Base-by-base conservation (phyloP, 2,888 invertebrate genomes). In the Mongoloraphidia duomilia region DNA sequence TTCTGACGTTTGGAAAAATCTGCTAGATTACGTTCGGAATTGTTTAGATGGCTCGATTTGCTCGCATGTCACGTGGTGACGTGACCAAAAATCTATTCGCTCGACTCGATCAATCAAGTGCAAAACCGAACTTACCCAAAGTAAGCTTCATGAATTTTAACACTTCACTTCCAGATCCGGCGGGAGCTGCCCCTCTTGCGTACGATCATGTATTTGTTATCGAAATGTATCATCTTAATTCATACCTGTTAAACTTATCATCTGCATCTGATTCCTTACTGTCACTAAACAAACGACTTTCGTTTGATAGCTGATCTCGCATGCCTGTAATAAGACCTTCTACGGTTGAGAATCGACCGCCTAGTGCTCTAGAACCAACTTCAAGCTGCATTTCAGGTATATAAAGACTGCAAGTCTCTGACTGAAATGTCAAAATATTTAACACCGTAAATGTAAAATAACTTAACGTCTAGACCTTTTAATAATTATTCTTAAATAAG, bases 301-400 rank as follows among this genome's bases (percentile, higher is more conserved):
- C 71, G 45, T 76, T 78, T 4, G 69, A 66, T 33, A 93, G 66
- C 65, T 92, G 87, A 0, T 85, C 84, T 54, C 77, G 82, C 33
- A 93, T 82, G 13, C 89, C 87, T 1, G 68, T 60, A 38, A 94
- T 65, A 13, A 95, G 67, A 0, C 97, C 97, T 72, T 98, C 97
- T 1, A 96, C 77, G 0, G 98, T 98, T 0, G 93, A 91, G 66
- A 97, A 98, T 46, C 93, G 78, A 0, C 97, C 95, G 6, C 91
- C 87, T 14, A 96, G 69, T 3, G 94, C 86, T 8, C 82, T 77
- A 0, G 89, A 77, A 0, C 93, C 91, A 50, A 88, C 86, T 60
- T 88, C 84, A 56, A 96, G 69, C 1, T 93, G 89, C 47, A 98
- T 63, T 66, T 96, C 92, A 0, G 96, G 96, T 57, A 95, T 83